These are phyloP conservation scores for Oreotrochilus melanogaster DNA, from an alignment of 2,113 vertebrate genomes.

Conservation along the genomic window DNA sequence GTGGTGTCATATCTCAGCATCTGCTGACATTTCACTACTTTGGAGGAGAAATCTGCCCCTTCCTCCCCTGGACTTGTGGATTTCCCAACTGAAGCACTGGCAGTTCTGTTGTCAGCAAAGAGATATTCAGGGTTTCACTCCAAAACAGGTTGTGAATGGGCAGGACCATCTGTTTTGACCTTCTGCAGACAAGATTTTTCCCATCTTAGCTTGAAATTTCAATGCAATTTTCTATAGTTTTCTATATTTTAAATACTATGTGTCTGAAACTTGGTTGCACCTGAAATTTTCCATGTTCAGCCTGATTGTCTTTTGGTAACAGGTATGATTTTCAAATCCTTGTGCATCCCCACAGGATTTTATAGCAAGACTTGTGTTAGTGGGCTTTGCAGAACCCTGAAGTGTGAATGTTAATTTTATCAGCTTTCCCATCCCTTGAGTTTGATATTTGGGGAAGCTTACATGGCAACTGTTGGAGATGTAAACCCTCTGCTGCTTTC, in stretches of 20 bases:
- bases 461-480: neutral
- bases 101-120: neutral
- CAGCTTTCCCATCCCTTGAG: neutral
- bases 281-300: neutral
- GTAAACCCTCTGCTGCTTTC: neutral
- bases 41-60: neutral
- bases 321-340: neutral
- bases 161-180: neutral
- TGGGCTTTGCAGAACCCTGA: neutral
- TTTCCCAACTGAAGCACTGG: neutral
- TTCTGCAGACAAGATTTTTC: neutral
- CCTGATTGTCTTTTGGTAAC: neutral
- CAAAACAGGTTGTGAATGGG: neutral
- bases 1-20: neutral
- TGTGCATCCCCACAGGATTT: neutral
- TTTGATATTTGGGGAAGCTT: neutral
- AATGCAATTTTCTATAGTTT: neutral
- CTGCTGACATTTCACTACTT: neutral
- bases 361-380: neutral
- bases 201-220: neutral
- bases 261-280: neutral
- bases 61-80: neutral
- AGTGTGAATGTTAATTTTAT: neutral
- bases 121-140: neutral
- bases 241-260: neutral